These are phyloP conservation scores for Benitochromis conjunctus DNA, from an alignment of 2,113 vertebrate species.

Conservation along the genomic window DNA sequence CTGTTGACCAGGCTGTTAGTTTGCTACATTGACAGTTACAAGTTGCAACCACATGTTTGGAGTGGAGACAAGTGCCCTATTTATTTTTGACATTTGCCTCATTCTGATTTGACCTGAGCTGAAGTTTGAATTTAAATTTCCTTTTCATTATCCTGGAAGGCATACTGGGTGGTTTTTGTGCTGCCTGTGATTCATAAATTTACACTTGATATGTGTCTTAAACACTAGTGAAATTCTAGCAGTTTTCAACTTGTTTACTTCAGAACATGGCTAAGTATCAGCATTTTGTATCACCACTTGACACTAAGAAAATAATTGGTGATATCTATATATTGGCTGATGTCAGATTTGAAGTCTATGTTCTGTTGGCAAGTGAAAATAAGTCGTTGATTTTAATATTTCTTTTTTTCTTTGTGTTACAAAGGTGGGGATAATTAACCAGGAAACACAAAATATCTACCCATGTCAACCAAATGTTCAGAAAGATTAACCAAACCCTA, in stretches of 20 bases:
- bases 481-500: background rate
- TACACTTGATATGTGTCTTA: conserved; percentile 19
- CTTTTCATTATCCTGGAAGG: background rate
- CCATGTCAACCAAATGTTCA: background rate
- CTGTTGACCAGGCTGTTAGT: background rate
- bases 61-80: background rate
- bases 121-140: background rate
- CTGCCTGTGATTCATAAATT: conserved; percentile 1
- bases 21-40: background rate
- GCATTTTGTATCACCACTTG: background rate
- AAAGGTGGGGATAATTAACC: background rate
- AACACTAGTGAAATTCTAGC: conserved; percentile 14
- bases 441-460: no score
- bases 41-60: background rate
- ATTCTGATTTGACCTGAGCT: background rate
- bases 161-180: background rate
- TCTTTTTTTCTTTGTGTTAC: background rate
- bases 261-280: conserved; percentile 18
- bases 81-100: background rate
- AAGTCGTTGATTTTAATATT: background rate
- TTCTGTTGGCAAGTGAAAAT: background rate
- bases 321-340: background rate
- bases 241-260: conserved; percentile 35
- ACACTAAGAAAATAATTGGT: background rate
- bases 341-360: background rate